Base-by-base conservation (phyloP, 2,797 vertebrate species). In the Furcifer pardalis region DNA sequence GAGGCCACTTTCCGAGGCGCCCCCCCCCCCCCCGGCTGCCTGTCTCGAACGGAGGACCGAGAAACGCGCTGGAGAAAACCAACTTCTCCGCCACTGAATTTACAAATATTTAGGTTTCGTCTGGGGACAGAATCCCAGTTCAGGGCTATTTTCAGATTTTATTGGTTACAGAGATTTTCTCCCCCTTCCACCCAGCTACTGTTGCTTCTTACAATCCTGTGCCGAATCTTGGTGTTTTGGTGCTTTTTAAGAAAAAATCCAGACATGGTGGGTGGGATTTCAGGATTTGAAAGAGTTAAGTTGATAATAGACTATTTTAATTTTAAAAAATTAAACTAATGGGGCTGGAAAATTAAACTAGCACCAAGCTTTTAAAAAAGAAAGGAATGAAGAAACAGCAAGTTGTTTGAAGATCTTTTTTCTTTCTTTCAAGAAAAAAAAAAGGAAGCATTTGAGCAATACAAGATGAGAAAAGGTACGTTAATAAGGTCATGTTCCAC, bases 51-150 rank as follows among this genome's bases (percentile, higher is more conserved):
- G 19, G 44, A 76, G 44, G 82, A 49, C 8, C 63, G 73, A 62
- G 82, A 44, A 44, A 62, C 25, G 19, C 7, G 25, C 62, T 42
- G 56, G 32, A 40, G 65, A 81, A 84, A 84, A 84, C 56, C 40
- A 12, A 77, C 78, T 94, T 92, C 90, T 92, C 92, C 17, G 93
- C 89, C 59, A 35, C 78, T 32, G 27, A 71, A 72, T 81, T 93
- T 88, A 92, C 93, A 95, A 95, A 95, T 95, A 95, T 95, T 94
- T 95, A 95, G 91, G 90, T 94, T 95, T 93, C 89, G 86, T 89
- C 89, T 89, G 92, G 94, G 92, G 92, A 95, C 94, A 95, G 93
- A 95, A 92, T 93, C 78, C 44, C 82, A 91, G 88, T 93, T 84
- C 86, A 84, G 86, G 86, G 93, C 93, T 94, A 94, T 94, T 95